Conservation (phyloP, 2,113 vertebrate genomes). For the Nothocercus nigrocapillus region DNA sequence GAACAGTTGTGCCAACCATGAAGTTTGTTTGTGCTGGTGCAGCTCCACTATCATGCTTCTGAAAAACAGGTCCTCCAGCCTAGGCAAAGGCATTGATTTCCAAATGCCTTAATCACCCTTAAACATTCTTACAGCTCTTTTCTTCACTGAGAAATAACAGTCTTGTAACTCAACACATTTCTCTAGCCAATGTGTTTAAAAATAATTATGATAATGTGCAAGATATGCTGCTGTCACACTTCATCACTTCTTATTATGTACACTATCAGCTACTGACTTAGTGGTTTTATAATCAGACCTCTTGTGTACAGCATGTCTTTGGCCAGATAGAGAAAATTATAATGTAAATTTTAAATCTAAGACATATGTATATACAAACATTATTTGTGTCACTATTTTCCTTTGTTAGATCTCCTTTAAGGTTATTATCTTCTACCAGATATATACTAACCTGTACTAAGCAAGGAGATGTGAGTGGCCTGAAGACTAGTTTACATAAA, state of each 20-base stretch:
- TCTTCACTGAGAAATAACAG: neutral
- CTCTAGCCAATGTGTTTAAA: neutral
- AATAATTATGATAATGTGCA: constrained; percentile 23
- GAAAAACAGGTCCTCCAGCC: neutral
- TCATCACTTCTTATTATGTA: constrained; percentile 29
- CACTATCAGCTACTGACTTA: neutral
- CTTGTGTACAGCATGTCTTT: neutral
- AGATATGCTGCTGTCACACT: constrained; percentile 20
- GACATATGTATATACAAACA: neutral
- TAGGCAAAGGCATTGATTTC: neutral
- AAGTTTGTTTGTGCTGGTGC: neutral
- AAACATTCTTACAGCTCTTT: neutral
- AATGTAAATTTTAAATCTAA: neutral
- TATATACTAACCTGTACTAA: neutral
- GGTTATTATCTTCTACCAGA: neutral
- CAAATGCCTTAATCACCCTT: neutral
- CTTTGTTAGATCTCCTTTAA: neutral
- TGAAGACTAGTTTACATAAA: neutral
- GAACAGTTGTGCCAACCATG: neutral
- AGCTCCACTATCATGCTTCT: neutral
- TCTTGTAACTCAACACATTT: neutral
- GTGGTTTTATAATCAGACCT: constrained; percentile 17
- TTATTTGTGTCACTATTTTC: neutral
- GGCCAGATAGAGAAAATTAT: neutral
- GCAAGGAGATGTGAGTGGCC: neutral